Conservation (phyloP, 2,797 vertebrate species). For the Lepilemur ruficaudatus region DNA sequence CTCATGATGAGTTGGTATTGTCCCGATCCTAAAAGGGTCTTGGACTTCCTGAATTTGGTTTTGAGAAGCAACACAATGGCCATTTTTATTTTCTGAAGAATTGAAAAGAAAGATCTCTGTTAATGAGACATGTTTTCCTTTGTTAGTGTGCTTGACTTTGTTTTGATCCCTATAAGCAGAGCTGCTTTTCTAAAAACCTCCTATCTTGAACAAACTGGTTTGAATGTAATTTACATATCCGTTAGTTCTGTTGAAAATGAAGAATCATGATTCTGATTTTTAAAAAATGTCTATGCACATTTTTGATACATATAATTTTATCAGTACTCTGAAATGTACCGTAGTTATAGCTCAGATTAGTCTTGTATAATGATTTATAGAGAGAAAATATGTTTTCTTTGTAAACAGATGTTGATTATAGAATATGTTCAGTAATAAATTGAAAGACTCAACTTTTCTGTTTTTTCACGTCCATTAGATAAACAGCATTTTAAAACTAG, state of each 20-base stretch:
- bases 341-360: constrained; percentile 43
- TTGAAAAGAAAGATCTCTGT: constrained; percentile 69
- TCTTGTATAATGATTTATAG: constrained; percentile 28
- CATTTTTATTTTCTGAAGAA: not conserved
- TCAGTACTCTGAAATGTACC: constrained; percentile 50
- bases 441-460: constrained; percentile 22
- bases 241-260: constrained; percentile 73
- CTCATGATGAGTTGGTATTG: not conserved
- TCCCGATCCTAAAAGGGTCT: not conserved
- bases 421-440: constrained; percentile 72
- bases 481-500: constrained; percentile 18
- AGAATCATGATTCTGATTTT: constrained; percentile 61
- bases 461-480: constrained; percentile 55
- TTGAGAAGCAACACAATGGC: not conserved
- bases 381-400: constrained; percentile 69
- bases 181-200: constrained; percentile 71
- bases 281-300: constrained; percentile 45
- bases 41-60: not conserved
- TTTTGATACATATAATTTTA: not conserved
- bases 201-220: constrained; percentile 74
- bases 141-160: constrained; percentile 64
- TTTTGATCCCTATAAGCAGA: not conserved
- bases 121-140: constrained; percentile 69
- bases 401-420: constrained; percentile 55
- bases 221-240: constrained; percentile 74